Evolutionary conservation across 2,888 invertebrate species (phyloP), one percentile per base, ranked within the genome.

Genomic region (Campopleginae sp.): DNA sequence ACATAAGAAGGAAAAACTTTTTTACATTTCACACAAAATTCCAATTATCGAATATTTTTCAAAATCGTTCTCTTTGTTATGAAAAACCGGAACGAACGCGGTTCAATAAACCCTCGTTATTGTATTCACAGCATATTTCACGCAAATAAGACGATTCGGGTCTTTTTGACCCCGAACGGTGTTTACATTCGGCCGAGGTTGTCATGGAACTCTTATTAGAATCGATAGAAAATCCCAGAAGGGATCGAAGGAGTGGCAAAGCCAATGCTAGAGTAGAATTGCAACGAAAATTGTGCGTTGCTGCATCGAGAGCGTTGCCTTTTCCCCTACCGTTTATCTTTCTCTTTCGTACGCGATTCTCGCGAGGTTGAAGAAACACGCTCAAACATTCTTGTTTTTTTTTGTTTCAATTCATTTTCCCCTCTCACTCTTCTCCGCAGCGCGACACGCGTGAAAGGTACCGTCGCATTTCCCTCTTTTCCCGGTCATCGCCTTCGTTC

Each of bases 381-480:
- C 27, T 58, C 58, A 58, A 58, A 58, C 58, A 58, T 58, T 58
- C 58, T 58, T 48, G 0, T 48, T 48, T 58, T 54, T 27, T 58
- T 58, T 27, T n/a, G n/a, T 27, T 12, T 14, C 0, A 58, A 14
- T 3, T 27, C 4, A 14, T 14, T 58, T 58, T 58, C 14, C 27
- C 58, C 58, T 54, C 54, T 27, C 58, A 58, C 58, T 58, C 58
- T 27, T 58, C 5, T 58, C 58, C 14, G 58, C 12, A 27, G 58
- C 27, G 58, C 27, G 58, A 58, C 27, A 58, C 27, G 27, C 58
- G 58, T 58, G 58, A 58, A 58, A 58, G 58, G 58, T 54, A 54
- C 23, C 54, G 54, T 58, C 27, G 58, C 6, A 27, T 58, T 58
- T 58, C 14, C 58, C 27, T 54, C 54, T 54, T 54, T 54, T 54